A percentile compares a stretch with the other conserved stretches of the same genome.
Conservation (phyloP, 2,113 vertebrate genomes). For the Brachyhypopomus occidentalis region DNA sequence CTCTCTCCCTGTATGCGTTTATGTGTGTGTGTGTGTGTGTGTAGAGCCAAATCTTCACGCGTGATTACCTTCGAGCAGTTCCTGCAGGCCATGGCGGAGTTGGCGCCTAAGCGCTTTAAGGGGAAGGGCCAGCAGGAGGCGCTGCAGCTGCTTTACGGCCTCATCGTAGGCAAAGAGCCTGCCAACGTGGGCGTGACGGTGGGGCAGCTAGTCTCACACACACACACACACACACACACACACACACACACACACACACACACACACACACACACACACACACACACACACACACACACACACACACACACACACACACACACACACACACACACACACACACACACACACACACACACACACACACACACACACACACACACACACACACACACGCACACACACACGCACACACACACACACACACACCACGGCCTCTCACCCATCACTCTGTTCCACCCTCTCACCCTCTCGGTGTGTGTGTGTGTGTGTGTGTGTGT, state of each 20-base stretch:
- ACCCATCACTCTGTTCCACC: not conserved
- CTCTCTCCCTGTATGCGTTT: not conserved
- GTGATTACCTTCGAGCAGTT: conserved; percentile 86
- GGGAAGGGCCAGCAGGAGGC: conserved; percentile 78
- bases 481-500: conserved; percentile 6
- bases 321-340: not conserved
- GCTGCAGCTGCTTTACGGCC: conserved; percentile 72
- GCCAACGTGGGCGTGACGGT: conserved; percentile 76
- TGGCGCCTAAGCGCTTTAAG: conserved; percentile 82
- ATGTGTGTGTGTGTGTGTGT: conserved; percentile 44
- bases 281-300: not conserved
- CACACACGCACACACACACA: not conserved
- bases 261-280: not conserved
- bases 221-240: not conserved
- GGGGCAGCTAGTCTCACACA: conserved; percentile 55
- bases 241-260: not conserved
- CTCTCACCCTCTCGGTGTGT: too few relatives aligned
- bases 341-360: not conserved
- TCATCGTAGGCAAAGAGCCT: conserved; percentile 83
- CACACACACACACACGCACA: not conserved
- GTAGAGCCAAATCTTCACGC: conserved; percentile 78
- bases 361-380: not conserved
- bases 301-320: not conserved
- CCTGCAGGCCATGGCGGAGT: conserved; percentile 79
- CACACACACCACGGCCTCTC: not conserved